Evolutionary conservation across 2,113 vertebrate genomes (phyloP).

Genomic region (Proterorhinus semilunaris): DNA sequence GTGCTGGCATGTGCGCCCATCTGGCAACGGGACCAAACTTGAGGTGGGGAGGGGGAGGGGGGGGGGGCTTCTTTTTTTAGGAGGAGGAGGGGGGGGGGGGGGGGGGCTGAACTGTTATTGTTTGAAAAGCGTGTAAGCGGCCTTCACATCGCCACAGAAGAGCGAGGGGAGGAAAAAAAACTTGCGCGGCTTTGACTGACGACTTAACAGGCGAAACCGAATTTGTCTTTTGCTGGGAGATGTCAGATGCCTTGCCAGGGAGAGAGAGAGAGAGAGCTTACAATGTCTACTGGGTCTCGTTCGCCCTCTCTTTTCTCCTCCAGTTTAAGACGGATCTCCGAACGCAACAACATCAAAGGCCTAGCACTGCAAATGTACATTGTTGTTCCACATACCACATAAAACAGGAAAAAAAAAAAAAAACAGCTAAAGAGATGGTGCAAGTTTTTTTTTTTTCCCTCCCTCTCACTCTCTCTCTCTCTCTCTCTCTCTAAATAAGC

Average conservation of each 20-base stretch:
- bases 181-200: slow-evolving; percentile 70
- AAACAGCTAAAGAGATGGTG: slow-evolving; percentile 50
- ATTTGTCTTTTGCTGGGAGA: slow-evolving; percentile 72
- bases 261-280: slow-evolving; percentile 71
- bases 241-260: slow-evolving; percentile 74
- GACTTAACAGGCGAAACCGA: slow-evolving; percentile 74
- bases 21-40: slow-evolving; percentile 67
- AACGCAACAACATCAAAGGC: slow-evolving; percentile 76
- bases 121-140: slow-evolving; percentile 72
- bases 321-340: slow-evolving; percentile 75
- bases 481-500: slow-evolving; percentile 45
- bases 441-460: slow-evolving; percentile 47
- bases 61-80: slow-evolving; percentile 5
- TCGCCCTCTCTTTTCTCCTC: slow-evolving; percentile 68
- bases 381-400: slow-evolving; percentile 79
- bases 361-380: slow-evolving; percentile 71
- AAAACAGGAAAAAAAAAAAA: slow-evolving; percentile 58
- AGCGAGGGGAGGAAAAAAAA: slow-evolving; percentile 40
- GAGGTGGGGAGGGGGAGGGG: slow-evolving; percentile 14
- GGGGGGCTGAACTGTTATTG: slow-evolving; percentile 51
- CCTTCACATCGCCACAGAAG: slow-evolving; percentile 65
- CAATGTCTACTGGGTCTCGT: slow-evolving; percentile 69
- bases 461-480: slow-evolving; percentile 6
- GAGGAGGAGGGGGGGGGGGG: slow-evolving; percentile 3
- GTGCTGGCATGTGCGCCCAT: slow-evolving; percentile 69